These are phyloP conservation scores for Abrostola tripartita DNA, from an alignment of 2,888 invertebrate species.

Conservation along the genomic window DNA sequence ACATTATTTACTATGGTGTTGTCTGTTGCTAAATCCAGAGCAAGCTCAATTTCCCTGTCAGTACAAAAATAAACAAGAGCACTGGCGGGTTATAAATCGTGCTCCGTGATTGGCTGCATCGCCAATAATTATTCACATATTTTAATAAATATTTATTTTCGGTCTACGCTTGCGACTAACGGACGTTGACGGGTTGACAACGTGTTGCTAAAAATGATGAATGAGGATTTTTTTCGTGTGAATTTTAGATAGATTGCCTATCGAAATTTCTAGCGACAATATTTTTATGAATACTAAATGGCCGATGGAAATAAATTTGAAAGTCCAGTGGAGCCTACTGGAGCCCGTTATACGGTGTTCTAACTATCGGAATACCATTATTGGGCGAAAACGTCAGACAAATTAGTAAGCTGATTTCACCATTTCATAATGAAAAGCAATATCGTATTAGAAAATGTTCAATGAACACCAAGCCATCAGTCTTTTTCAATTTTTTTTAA, in stretches of 20 bases:
- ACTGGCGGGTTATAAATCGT: conserved; percentile 60
- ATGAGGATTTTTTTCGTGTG: conserved; percentile 39
- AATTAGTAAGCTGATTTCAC: background rate
- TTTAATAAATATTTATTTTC: conserved; percentile 70
- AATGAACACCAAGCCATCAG: no score
- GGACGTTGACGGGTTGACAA: conserved; percentile 53
- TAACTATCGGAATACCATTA: background rate
- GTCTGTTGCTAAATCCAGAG: conserved; percentile 48
- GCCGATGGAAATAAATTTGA: conserved; percentile 14
- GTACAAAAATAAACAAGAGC: conserved; percentile 62
- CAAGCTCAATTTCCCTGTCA: conserved; percentile 63
- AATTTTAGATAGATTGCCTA: conserved; percentile 45
- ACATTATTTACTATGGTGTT: conserved; percentile 43
- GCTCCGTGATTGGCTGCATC: conserved; percentile 61
- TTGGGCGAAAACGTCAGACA: background rate
- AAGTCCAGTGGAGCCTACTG: conserved; percentile 2
- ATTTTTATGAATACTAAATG: conserved; percentile 42
- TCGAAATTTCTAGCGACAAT: conserved; percentile 23
- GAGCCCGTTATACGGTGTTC: conserved; percentile 4
- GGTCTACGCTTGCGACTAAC: conserved; percentile 31
- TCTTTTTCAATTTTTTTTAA: no score
- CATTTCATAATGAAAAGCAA: background rate
- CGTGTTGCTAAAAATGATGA: conserved; percentile 55
- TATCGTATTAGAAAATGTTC: no score
- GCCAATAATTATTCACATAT: conserved; percentile 64